Conservation (phyloP, 2,888 invertebrate species). For the Cactoblastis cactorum region DNA sequence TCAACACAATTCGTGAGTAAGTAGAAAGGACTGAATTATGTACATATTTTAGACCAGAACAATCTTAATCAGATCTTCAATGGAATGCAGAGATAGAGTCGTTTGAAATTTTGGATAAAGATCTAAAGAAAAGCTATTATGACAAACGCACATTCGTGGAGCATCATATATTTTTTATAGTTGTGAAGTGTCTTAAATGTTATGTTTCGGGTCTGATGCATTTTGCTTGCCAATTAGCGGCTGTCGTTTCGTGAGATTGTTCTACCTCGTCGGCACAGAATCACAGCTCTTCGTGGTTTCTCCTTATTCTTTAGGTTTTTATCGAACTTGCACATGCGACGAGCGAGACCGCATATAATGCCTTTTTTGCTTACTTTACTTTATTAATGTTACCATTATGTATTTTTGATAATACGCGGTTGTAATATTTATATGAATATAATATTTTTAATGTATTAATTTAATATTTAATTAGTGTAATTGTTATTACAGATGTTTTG, state of each 20-base stretch:
- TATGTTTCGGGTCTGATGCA: constrained; percentile 9
- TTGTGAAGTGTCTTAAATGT: constrained; percentile 1
- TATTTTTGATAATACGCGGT: too few relatives aligned
- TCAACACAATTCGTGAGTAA: not conserved
- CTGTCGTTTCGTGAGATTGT: not conserved
- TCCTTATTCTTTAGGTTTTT: not conserved
- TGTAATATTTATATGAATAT: not conserved
- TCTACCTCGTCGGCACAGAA: not conserved
- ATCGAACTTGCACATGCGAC: not conserved
- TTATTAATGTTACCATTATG: too few relatives aligned
- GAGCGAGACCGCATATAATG: not conserved
- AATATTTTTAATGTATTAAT: not conserved
- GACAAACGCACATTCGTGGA: not conserved
- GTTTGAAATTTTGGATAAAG: constrained; percentile 8
- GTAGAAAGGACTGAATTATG: constrained; percentile 9
- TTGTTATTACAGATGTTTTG: not conserved
- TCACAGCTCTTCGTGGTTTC: not conserved
- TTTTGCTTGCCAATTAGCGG: constrained; percentile 7
- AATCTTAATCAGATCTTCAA: constrained; percentile 12
- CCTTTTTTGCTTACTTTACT: not conserved
- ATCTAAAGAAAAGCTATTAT: constrained; percentile 2
- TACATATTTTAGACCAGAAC: constrained; percentile 2
- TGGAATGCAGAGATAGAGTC: constrained; percentile 13
- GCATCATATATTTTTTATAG: constrained; percentile 1
- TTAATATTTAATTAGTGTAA: not conserved